Conservation (phyloP, 2,888 invertebrate genomes). For the Drosophila pegasa region DNA sequence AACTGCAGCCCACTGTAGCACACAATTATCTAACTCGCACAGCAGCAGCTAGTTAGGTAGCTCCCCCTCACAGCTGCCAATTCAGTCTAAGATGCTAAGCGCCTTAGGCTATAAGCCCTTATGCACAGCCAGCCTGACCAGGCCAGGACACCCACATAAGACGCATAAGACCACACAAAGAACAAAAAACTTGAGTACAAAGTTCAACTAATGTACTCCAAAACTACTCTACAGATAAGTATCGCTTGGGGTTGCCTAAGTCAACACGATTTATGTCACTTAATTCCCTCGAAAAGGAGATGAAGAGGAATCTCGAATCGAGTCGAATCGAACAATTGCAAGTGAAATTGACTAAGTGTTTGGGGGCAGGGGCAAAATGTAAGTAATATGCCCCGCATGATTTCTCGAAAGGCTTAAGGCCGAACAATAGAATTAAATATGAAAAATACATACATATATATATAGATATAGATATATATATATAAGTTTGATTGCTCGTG, state of each 20-base stretch:
- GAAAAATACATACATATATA: constrained; percentile 31
- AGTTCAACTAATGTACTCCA: constrained; percentile 22
- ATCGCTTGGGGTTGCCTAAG: constrained; percentile 48
- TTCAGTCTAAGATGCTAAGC: constrained; percentile 31
- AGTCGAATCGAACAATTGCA: constrained; percentile 54
- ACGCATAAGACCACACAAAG: neutral
- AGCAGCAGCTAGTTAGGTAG: neutral
- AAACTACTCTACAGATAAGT: constrained; percentile 54
- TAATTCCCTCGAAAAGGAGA: constrained; percentile 58
- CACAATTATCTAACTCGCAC: neutral
- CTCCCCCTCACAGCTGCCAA: neutral
- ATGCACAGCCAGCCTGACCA: neutral
- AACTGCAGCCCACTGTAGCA: neutral
- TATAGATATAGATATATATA: neutral
- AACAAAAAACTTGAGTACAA: neutral
- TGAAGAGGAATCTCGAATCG: too few relatives aligned
- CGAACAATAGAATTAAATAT: constrained; percentile 74
- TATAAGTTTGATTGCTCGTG: constrained; percentile 49
- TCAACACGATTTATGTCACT: constrained; percentile 69
- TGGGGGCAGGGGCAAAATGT: constrained; percentile 12
- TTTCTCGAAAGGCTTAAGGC: constrained; percentile 64
- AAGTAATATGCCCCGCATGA: constrained; percentile 70
- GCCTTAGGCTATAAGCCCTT: constrained; percentile 15
- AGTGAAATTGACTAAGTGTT: constrained; percentile 18
- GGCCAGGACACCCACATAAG: constrained; percentile 30